Base-by-base conservation (phyloP, 2,888 invertebrate genomes). In the Cosmia trapezina region DNA sequence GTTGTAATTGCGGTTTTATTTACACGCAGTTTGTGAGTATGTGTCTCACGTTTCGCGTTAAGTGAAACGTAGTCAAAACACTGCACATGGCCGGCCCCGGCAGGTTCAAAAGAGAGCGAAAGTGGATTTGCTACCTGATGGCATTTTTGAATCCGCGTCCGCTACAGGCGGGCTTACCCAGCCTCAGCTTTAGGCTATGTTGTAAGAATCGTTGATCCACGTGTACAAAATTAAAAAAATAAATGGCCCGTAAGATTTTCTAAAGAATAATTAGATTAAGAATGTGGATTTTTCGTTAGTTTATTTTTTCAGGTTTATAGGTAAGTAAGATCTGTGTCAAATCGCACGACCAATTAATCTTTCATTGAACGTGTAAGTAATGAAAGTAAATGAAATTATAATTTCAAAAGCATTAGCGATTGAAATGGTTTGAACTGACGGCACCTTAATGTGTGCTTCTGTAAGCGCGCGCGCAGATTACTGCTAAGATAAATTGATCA, bases 101-200 rank as follows among this genome's bases (percentile, higher is more conserved):
- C 88, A 86, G 80, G 86, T 74, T 88, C 84, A 70, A 77, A 89
- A 79, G 88, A 91, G 88, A 93, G 93, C 89, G 94, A 94, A 94
- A 94, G 94, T 94, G 88, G 92, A 91, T 88, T 91, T 85, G 83
- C 88, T 83, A 89, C 91, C 83, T 74, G 78, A 63, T 72, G 60
- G 74, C 60, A 78, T 65, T 79, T 76, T 82, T 83, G 51, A 70
- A 76, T 70, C 41, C 14, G 61, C 45, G 45, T 53, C 54, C 70
- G 64, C 12, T 59, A 51, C 33, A 49, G 22, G 41, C 8, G 41
- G 41, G 41, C 41, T 41, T 8, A 41, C 5, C 49, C 70, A 70
- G 66, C 14, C 33, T 49, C 59, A 63, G 51, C 17, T 70, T 62
- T 54, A 54, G 51, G 41, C 33, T 41, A 63, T 53, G 57, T 61